Conservation (phyloP, 64 coral and sea anemone species). For the Porites lutea region DNA sequence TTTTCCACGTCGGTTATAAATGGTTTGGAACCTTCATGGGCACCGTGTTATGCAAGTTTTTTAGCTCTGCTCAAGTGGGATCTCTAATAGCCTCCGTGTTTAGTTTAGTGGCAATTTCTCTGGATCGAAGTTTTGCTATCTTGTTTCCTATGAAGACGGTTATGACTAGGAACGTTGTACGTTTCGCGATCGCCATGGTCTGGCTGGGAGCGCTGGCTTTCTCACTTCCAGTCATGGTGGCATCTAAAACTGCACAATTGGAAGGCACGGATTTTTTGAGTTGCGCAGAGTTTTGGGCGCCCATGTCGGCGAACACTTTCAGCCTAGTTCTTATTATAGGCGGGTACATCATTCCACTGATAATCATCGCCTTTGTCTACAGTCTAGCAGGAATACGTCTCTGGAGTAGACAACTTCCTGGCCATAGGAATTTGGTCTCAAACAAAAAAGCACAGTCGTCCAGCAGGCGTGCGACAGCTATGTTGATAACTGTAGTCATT, state of each 20-base stretch:
- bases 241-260: not conserved
- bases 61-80: slow-evolving; percentile 58
- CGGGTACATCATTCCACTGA: slow-evolving; percentile 45
- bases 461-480: slow-evolving; percentile 49
- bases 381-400: slow-evolving; percentile 46
- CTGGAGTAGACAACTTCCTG: slow-evolving; percentile 69
- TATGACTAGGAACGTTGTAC: slow-evolving; percentile 50
- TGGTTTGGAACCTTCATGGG: slow-evolving; percentile 77
- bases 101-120: slow-evolving; percentile 64
- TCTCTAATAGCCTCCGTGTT: slow-evolving; percentile 55
- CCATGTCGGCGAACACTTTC: not conserved
- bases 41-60: slow-evolving; percentile 46
- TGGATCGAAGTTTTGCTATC: slow-evolving; percentile 68
- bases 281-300: not conserved
- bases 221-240: slow-evolving; percentile 3
- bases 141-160: slow-evolving; percentile 69
- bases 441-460: slow-evolving; percentile 58
- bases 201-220: slow-evolving; percentile 47
- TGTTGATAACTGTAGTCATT: slow-evolving; percentile 68
- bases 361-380: slow-evolving; percentile 41
- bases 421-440: slow-evolving; percentile 39
- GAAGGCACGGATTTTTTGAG: not conserved
- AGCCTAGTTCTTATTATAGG: not conserved
- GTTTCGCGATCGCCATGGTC: slow-evolving; percentile 22
- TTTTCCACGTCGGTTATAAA: slow-evolving; percentile 1